Evolutionary conservation across 2,888 invertebrate genomes (phyloP).

Genomic region (Coleophora flavipennella): DNA sequence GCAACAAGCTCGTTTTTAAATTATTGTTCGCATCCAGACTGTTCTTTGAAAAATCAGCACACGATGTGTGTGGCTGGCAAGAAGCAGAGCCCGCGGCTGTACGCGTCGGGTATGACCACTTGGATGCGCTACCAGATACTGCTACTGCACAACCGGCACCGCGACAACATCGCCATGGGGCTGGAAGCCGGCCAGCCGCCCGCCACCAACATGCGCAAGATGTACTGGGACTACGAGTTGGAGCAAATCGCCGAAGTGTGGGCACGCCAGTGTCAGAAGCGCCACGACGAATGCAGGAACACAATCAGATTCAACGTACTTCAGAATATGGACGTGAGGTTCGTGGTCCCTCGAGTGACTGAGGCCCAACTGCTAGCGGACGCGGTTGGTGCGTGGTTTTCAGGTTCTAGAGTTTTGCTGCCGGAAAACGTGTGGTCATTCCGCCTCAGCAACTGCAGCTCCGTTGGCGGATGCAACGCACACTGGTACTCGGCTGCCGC

Average conservation of each 20-base stretch:
- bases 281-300: conserved; percentile 64
- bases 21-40: conserved; percentile 57
- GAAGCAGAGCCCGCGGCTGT: conserved; percentile 47
- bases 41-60: conserved; percentile 55
- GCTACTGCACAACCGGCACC: conserved; percentile 55
- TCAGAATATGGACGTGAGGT: conserved; percentile 62
- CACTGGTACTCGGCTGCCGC: conserved; percentile 61
- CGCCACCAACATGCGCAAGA: conserved; percentile 64
- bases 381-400: conserved; percentile 60
- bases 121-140: conserved; percentile 63
- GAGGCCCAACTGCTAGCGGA: conserved; percentile 60
- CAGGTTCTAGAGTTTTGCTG: conserved; percentile 48
- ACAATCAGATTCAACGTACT: conserved; percentile 56
- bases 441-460: conserved; percentile 48
- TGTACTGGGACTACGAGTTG: conserved; percentile 67
- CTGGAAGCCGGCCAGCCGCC: conserved; percentile 60
- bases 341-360: conserved; percentile 46
- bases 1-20: conserved; percentile 12
- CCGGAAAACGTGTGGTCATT: conserved; percentile 55
- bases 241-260: conserved; percentile 60
- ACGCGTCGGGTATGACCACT: conserved; percentile 56
- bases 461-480: conserved; percentile 53
- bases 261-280: conserved; percentile 64
- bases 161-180: conserved; percentile 63
- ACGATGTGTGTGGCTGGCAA: conserved; percentile 49